Conservation (phyloP, 2,797 vertebrate genomes). For the Hirundo rustica region DNA sequence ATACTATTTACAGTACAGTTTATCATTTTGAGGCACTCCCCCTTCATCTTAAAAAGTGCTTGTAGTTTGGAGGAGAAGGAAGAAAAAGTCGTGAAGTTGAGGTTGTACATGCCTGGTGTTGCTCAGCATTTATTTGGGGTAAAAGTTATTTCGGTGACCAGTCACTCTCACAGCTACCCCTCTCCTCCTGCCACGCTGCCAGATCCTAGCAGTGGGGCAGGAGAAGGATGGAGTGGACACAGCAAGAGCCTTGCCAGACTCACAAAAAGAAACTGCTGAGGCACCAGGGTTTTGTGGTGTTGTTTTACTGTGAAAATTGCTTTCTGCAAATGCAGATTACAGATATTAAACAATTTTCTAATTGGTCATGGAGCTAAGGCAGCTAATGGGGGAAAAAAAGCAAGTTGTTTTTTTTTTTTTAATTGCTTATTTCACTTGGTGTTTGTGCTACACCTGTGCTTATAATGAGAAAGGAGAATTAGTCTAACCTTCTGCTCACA, state of each 20-base stretch:
- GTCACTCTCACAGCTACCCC: neutral
- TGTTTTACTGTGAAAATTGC: conserved; percentile 81
- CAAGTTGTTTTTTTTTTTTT: conserved; percentile 92
- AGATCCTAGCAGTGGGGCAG: neutral
- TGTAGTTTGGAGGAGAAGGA: neutral
- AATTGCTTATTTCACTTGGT: conserved; percentile 93
- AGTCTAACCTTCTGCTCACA: conserved; percentile 87
- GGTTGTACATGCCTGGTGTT: neutral
- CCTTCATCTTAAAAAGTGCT: neutral
- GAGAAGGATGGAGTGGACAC: neutral
- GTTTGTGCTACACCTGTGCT: conserved; percentile 90
- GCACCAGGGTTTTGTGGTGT: conserved; percentile 1
- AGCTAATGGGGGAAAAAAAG: conserved; percentile 87
- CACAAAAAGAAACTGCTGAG: conserved; percentile 15
- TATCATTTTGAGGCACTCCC: neutral
- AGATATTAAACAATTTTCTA: conserved; percentile 93
- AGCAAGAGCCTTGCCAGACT: neutral
- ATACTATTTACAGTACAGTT: neutral
- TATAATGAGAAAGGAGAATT: conserved; percentile 92
- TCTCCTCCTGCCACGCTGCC: neutral
- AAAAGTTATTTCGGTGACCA: neutral
- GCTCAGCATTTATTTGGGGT: neutral
- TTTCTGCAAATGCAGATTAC: conserved; percentile 89
- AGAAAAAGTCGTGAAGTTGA: neutral
- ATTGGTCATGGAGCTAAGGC: conserved; percentile 89